These are phyloP conservation scores for Anisognathus igniventris DNA, from an alignment of 2,797 vertebrate genomes.

Conservation along the genomic window DNA sequence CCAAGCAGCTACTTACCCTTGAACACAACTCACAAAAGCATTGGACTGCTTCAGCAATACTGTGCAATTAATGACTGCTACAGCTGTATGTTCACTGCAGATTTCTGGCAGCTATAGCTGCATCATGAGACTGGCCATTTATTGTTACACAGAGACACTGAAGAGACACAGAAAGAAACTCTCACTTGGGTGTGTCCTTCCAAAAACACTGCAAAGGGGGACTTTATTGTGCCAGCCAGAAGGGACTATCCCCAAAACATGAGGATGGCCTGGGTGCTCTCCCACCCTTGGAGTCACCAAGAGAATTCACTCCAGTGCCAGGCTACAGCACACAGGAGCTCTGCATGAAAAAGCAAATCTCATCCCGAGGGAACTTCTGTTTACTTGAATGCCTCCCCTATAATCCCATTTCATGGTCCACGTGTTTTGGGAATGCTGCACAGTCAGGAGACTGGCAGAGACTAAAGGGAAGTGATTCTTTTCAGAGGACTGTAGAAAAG, in stretches of 20 bases:
- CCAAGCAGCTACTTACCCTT: not conserved
- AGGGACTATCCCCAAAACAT: not conserved
- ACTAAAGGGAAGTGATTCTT: not conserved
- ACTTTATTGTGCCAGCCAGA: not conserved
- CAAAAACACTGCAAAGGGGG: not conserved
- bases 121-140: not conserved
- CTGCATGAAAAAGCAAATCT: not conserved
- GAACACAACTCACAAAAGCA: not conserved
- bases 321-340: not conserved
- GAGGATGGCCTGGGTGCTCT: not conserved
- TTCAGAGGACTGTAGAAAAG: not conserved
- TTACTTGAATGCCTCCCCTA: constrained; percentile 10
- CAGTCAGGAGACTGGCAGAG: not conserved
- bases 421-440: constrained; percentile 1
- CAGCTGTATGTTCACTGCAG: not conserved
- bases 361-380: not conserved
- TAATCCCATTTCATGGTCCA: constrained; percentile 34
- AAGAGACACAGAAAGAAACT: not conserved
- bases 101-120: not conserved
- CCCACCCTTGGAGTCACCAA: not conserved
- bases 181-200: not conserved
- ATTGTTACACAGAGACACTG: not conserved
- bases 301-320: fast-evolving
- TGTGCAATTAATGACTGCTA: not conserved
- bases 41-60: not conserved